A percentile compares a stretch with the other conserved stretches of the same genome.
These are phyloP conservation scores for Lottia scabra DNA, from an alignment of 2,888 invertebrate genomes.

Conservation along the genomic window DNA sequence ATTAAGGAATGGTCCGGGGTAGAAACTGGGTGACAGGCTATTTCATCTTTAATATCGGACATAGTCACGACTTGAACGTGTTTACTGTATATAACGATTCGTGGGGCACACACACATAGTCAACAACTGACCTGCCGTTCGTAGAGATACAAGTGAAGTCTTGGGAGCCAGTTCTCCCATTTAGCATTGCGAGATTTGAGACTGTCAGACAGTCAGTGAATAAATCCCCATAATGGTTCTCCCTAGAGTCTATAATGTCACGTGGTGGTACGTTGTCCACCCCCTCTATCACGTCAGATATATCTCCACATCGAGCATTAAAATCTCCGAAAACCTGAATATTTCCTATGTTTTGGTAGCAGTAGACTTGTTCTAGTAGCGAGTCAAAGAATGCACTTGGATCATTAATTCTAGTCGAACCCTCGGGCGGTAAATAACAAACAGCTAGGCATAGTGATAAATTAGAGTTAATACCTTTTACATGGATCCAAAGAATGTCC, in stretches of 20 bases:
- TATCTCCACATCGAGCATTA: constrained; percentile 11
- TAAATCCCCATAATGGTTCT: constrained; percentile 18
- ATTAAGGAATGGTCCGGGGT: no score
- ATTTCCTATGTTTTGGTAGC: constrained; percentile 18
- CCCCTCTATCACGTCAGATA: constrained; percentile 16
- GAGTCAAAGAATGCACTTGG: no score
- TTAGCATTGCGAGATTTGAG: constrained; percentile 15
- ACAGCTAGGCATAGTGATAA: not conserved
- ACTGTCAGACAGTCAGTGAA: constrained; percentile 13
- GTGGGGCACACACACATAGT: not conserved
- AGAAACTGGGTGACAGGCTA: no score
- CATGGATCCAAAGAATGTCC: not conserved
- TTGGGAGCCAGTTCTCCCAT: constrained; percentile 19
- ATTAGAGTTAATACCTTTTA: no score
- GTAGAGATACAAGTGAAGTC: constrained; percentile 4
- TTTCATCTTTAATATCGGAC: no score
- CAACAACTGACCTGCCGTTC: not conserved
- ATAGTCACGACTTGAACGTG: no score
- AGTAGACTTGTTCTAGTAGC: constrained; percentile 13
- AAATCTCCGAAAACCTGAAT: constrained; percentile 17
- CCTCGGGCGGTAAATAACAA: constrained; percentile 11
- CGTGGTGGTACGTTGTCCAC: constrained; percentile 15
- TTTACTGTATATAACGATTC: not conserved
- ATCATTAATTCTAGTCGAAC: not conserved
- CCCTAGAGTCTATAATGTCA: constrained; percentile 20